These are phyloP conservation scores for Rotaria macrura DNA, from an alignment of 2,888 invertebrate species.

Conservation along the genomic window DNA sequence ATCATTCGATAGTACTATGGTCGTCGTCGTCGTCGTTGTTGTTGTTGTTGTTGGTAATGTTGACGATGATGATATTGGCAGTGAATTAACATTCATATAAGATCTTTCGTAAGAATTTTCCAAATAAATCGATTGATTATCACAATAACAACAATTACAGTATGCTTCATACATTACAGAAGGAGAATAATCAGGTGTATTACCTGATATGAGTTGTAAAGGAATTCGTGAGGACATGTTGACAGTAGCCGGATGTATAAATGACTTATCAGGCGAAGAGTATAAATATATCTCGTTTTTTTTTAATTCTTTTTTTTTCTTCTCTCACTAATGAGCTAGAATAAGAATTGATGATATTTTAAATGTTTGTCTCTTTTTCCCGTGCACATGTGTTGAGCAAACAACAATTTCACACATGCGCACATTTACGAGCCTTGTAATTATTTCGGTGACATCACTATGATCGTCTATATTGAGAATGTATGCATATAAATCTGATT, in stretches of 20 bases:
- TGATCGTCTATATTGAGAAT: neutral
- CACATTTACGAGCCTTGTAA: conserved; percentile 3
- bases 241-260: neutral
- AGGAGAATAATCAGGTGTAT: neutral
- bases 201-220: neutral
- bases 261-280: neutral
- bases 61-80: neutral
- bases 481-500: neutral
- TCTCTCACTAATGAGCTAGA: neutral
- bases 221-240: neutral
- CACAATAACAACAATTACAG: neutral
- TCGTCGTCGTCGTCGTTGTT: too few species aligned
- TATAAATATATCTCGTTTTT: neutral
- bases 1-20: too few species aligned
- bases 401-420: conserved; percentile 1
- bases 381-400: conserved; percentile 15
- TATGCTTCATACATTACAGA: neutral
- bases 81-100: neutral
- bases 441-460: conserved; percentile 5
- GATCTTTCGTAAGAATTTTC: neutral
- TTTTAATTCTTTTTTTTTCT: too few species aligned
- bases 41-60: too few species aligned
- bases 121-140: neutral
- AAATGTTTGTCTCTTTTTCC: conserved; percentile 3
- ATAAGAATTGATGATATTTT: neutral